phyloP scores from a whole-genome alignment of 2,797 vertebrate species.

The Botia kubotai region DNA sequence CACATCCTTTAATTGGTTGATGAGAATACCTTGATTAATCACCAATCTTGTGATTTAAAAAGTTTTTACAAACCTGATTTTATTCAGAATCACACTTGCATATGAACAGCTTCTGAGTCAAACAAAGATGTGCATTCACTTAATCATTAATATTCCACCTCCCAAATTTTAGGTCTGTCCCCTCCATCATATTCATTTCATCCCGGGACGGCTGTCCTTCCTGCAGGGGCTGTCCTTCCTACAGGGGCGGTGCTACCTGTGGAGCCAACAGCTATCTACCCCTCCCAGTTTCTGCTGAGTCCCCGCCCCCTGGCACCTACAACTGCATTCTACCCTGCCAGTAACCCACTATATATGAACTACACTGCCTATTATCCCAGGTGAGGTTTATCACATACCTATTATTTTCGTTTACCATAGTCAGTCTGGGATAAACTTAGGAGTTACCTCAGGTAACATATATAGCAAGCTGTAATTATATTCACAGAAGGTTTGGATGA shows the following conservation, averaged over 20 bases:
- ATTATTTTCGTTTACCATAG: neutral
- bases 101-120: neutral
- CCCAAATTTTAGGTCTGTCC: conserved; percentile 83
- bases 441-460: neutral
- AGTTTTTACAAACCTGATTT: neutral
- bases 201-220: conserved; percentile 59
- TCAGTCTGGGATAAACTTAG: neutral
- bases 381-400: conserved; percentile 68
- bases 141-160: conserved; percentile 45
- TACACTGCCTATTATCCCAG: conserved; percentile 96
- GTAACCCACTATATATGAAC: conserved; percentile 93
- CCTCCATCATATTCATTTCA: conserved; percentile 90
- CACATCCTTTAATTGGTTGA: conserved; percentile 11
- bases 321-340: conserved; percentile 86
- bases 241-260: conserved; percentile 85
- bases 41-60: neutral
- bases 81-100: neutral
- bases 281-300: conserved; percentile 86
- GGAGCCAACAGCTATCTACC: conserved; percentile 87
- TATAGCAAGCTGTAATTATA: neutral
- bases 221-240: conserved; percentile 84
- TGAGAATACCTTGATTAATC: conserved; percentile 7
- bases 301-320: conserved; percentile 83
- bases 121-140: neutral
- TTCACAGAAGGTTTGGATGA: neutral